These are phyloP conservation scores for Masnerella sp. DNA, from an alignment of 2,888 invertebrate genomes.

Conservation along the genomic window DNA sequence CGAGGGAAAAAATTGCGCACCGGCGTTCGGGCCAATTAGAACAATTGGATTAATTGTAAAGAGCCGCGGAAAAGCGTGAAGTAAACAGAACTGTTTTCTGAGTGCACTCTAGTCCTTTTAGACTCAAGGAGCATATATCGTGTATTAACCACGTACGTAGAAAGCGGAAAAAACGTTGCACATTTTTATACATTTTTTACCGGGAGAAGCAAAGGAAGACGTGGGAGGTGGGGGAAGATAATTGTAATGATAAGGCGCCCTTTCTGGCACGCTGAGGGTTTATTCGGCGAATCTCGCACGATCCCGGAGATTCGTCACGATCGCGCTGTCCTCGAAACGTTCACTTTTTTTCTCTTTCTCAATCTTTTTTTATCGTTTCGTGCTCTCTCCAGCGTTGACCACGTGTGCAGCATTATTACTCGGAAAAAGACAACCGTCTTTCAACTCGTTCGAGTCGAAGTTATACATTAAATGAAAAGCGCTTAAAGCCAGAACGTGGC, in stretches of 20 bases:
- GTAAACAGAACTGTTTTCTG: constrained; percentile 59
- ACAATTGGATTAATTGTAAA: constrained; percentile 53
- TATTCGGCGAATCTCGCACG: constrained; percentile 59
- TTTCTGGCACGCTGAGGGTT: constrained; percentile 59
- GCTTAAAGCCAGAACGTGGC: constrained; percentile 60
- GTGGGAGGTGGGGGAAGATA: constrained; percentile 52
- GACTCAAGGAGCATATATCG: constrained; percentile 62
- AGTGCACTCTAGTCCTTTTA: constrained; percentile 63
- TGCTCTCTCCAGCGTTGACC: constrained; percentile 52
- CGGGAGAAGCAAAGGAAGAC: constrained; percentile 49
- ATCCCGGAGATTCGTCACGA: constrained; percentile 60
- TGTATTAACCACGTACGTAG: constrained; percentile 59
- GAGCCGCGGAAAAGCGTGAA: constrained; percentile 32
- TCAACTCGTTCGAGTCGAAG: constrained; percentile 49
- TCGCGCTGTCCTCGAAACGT: constrained; percentile 56
- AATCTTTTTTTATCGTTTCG: constrained; percentile 61
- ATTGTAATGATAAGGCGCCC: constrained; percentile 59
- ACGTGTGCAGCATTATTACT: constrained; percentile 59
- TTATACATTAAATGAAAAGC: constrained; percentile 57
- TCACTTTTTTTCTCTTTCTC: constrained; percentile 43
- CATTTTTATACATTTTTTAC: constrained; percentile 62
- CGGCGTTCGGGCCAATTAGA: constrained; percentile 28
- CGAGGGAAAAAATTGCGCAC: background rate
- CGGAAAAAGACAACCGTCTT: constrained; percentile 49
- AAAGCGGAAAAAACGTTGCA: constrained; percentile 58